Evolutionary conservation across 2,113 vertebrate species (phyloP).

Genomic region (Balaenoptera acutorostrata): DNA sequence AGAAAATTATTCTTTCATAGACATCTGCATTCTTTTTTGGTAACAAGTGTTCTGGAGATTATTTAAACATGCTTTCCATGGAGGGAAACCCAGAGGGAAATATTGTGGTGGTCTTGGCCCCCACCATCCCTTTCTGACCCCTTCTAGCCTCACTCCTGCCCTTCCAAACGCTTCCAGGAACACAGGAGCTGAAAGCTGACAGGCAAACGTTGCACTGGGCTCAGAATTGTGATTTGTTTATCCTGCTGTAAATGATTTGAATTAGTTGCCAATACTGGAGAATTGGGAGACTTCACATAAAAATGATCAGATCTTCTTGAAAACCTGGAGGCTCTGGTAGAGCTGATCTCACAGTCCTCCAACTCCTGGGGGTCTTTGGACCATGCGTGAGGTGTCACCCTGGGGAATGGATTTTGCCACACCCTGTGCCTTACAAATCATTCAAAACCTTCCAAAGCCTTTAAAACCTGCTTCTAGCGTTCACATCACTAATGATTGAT

Average conservation of each 20-base stretch:
- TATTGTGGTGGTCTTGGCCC: fast-evolving
- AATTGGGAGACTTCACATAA: background rate
- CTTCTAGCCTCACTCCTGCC: background rate
- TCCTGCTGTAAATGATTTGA: background rate
- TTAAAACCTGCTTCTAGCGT: background rate
- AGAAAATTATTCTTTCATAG: background rate
- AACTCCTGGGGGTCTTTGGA: fast-evolving
- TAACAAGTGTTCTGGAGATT: background rate
- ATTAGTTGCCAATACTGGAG: background rate
- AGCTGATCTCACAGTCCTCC: background rate
- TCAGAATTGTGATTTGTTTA: background rate
- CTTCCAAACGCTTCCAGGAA: background rate
- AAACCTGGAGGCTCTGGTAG: background rate
- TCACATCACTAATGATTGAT: background rate
- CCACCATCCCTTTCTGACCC: too few relatives aligned
- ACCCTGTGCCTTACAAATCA: background rate
- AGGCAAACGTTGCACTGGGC: background rate
- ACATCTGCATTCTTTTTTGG: background rate
- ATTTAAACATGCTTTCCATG: background rate
- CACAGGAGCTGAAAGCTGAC: background rate
- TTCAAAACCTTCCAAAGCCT: background rate
- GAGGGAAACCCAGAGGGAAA: background rate
- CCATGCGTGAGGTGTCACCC: fast-evolving
- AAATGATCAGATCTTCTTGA: background rate
- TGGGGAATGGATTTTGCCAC: background rate